Evolutionary conservation across 2,113 vertebrate species (phyloP).

Genomic region (Thinocorus orbignyianus): DNA sequence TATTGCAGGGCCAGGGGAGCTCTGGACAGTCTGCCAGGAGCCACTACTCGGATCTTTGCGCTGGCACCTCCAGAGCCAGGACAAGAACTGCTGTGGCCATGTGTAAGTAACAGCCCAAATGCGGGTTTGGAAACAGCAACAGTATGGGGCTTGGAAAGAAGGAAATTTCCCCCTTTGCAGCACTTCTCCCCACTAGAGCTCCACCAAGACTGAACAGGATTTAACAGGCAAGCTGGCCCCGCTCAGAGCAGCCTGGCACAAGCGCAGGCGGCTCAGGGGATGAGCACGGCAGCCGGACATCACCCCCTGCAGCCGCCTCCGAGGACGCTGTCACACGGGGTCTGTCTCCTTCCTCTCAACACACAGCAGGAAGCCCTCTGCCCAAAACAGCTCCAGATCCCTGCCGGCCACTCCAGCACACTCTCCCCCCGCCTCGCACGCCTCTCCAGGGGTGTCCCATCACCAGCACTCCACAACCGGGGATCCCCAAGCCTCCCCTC

Average conservation of each 20-base stretch:
- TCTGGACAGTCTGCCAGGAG: fast-evolving
- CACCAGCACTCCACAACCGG: neutral
- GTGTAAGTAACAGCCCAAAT: fast-evolving
- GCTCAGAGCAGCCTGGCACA: fast-evolving
- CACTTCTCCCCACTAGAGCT: neutral
- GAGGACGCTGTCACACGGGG: neutral
- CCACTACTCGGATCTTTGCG: neutral
- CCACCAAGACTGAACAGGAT: neutral
- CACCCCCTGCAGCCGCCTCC: fast-evolving
- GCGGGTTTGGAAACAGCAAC: neutral
- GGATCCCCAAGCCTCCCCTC: no score
- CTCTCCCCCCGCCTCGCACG: neutral
- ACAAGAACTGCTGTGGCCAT: no score
- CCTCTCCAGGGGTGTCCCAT: fast-evolving
- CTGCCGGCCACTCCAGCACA: neutral
- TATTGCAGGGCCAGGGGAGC: neutral
- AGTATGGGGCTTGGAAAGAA: no score
- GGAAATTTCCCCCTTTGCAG: neutral
- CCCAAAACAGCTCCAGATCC: neutral
- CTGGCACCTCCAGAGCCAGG: neutral
- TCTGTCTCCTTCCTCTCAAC: neutral
- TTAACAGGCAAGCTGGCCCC: neutral
- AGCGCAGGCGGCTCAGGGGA: fast-evolving
- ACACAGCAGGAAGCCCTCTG: neutral
- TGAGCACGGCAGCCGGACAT: fast-evolving